Evolutionary conservation across 2,797 vertebrate species (phyloP).

Genomic region (Buphagus erythrorhynchus): DNA sequence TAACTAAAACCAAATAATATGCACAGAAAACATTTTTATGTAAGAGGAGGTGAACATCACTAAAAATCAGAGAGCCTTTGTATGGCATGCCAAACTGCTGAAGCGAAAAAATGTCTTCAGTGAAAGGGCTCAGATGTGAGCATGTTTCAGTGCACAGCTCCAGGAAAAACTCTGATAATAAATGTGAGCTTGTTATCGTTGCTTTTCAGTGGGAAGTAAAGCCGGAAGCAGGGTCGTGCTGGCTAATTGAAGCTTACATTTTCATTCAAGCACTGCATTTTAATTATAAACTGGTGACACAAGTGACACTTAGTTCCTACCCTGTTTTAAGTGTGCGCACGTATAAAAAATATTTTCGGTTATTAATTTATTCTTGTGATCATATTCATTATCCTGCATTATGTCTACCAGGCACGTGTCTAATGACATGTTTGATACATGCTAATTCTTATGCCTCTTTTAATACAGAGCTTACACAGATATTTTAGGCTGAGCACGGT

Average conservation of each 20-base stretch:
- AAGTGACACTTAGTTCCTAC: slow-evolving; percentile 60
- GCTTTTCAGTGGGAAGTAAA: slow-evolving; percentile 75
- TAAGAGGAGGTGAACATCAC: slow-evolving; percentile 78
- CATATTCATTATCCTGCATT: slow-evolving; percentile 54
- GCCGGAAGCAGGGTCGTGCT: slow-evolving; percentile 74
- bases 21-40: slow-evolving; percentile 80
- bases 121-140: slow-evolving; percentile 80
- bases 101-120: slow-evolving; percentile 78
- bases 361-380: slow-evolving; percentile 65
- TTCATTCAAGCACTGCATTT: slow-evolving; percentile 75
- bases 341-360: slow-evolving; percentile 59
- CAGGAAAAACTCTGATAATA: slow-evolving; percentile 74
- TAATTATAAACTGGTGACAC: slow-evolving; percentile 82
- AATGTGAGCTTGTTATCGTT: slow-evolving; percentile 79
- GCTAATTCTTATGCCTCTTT: slow-evolving; percentile 53
- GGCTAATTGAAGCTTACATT: slow-evolving; percentile 81
- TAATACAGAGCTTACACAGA: slow-evolving; percentile 5
- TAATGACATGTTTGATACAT: slow-evolving; percentile 65
- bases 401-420: slow-evolving; percentile 61
- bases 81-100: slow-evolving; percentile 81
- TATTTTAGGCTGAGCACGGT: neutral
- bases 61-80: slow-evolving; percentile 83
- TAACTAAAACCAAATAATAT: slow-evolving; percentile 68
- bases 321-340: slow-evolving; percentile 64
- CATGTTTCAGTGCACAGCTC: slow-evolving; percentile 73